Percentiles rank a stretch among this genome's conserved stretches.
phyloP scores from a whole-genome alignment of 2,888 invertebrate genomes.

The Agonopterix subpropinquella region DNA sequence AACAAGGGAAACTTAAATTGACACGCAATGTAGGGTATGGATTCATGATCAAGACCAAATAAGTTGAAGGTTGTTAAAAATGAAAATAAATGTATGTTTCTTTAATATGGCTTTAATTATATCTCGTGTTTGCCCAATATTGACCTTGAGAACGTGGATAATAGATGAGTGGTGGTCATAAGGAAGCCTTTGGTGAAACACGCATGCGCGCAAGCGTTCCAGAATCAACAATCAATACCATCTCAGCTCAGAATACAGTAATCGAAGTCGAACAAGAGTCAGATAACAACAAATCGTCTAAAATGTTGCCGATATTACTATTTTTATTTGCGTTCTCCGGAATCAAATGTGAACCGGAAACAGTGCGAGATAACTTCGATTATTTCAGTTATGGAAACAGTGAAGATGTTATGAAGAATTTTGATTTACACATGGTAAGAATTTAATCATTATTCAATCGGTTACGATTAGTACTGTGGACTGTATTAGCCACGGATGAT shows the following conservation, averaged over 20 bases:
- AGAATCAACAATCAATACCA: constrained; percentile 52
- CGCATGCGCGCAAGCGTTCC: constrained; percentile 50
- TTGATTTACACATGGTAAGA: constrained; percentile 59
- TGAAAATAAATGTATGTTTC: constrained; percentile 51
- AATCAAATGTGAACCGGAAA: constrained; percentile 60
- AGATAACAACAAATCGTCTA: constrained; percentile 44
- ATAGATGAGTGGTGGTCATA: constrained; percentile 16
- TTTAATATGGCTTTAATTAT: constrained; percentile 13
- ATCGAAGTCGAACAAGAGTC: constrained; percentile 31
- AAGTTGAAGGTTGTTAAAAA: constrained; percentile 37
- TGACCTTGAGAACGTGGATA: constrained; percentile 41
- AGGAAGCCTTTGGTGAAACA: constrained; percentile 25
- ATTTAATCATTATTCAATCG: background rate
- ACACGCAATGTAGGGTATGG: constrained; percentile 3
- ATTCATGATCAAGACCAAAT: constrained; percentile 32
- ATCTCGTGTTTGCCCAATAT: constrained; percentile 14
- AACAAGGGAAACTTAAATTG: background rate
- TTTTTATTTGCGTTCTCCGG: constrained; percentile 30
- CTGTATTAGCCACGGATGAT: too few species aligned
- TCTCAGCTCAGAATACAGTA: constrained; percentile 27
- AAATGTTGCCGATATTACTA: constrained; percentile 48
- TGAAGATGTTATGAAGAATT: constrained; percentile 56
- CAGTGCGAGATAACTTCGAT: constrained; percentile 62
- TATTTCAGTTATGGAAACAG: constrained; percentile 63
- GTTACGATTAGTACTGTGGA: background rate